Evolutionary conservation across 2,113 vertebrate species (phyloP).

Genomic region (Natator depressus): DNA sequence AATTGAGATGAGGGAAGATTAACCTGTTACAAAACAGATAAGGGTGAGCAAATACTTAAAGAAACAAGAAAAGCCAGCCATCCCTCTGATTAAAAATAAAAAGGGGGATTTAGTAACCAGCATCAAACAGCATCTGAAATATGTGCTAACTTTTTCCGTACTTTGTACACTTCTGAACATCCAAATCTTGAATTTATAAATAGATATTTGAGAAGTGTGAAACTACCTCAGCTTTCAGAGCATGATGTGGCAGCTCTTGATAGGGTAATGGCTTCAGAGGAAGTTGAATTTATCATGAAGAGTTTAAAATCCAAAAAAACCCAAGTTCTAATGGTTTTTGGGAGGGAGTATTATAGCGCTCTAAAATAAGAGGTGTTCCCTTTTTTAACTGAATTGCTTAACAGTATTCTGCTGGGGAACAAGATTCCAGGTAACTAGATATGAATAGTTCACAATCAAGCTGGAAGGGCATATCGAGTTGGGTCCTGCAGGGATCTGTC

Average conservation of each 20-base stretch:
- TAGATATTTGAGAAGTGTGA: background rate
- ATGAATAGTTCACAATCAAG: too few relatives aligned
- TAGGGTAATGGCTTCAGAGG: background rate
- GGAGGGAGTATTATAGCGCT: background rate
- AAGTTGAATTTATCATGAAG: background rate
- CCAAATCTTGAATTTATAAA: background rate
- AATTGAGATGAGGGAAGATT: background rate
- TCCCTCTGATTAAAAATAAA: background rate
- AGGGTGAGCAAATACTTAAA: background rate
- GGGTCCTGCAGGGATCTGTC: too few relatives aligned
- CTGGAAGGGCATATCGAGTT: too few relatives aligned
- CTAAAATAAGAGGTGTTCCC: background rate
- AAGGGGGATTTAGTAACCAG: background rate
- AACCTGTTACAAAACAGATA: background rate
- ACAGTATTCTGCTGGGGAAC: background rate
- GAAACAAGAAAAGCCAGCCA: background rate
- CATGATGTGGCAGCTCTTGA: background rate
- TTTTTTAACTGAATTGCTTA: background rate
- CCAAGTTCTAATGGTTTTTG: background rate
- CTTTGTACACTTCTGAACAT: background rate
- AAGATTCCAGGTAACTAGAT: background rate
- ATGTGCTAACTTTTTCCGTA: background rate
- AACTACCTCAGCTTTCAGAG: background rate
- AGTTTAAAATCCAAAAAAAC: background rate
- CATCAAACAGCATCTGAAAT: background rate